Base-by-base conservation (phyloP, 2,797 vertebrate species). In the Vultur gryphus region DNA sequence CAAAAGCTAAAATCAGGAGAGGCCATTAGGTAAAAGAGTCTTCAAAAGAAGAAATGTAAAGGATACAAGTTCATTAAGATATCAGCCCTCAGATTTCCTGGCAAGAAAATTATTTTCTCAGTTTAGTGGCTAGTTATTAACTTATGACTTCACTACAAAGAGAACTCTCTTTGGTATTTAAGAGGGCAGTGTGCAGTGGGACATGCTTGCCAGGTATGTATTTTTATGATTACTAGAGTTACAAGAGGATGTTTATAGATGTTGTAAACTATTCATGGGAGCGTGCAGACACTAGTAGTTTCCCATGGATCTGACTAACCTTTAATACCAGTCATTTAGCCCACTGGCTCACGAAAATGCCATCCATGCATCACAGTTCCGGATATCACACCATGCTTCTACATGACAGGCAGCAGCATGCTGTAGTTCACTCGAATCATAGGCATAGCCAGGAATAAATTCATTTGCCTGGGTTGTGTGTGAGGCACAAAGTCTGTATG, bases 231-330 rank as follows among this genome's bases (percentile, higher is more conserved):
- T 92, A 65, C 85, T 84, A 84, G 46, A 86, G 33, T 88, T 94
- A 82, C 65, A 94, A 79, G 73, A 93, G 64, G 52, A 84, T 93
- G 91, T 96, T 96, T 95, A 84, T 70, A 91, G 57, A 62, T 35
- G 29, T 10, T 84, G 51, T 89, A 82, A 79, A 76, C 73, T 81
- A 76, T 88, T 86, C 90, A 59, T 73, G 37, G 73, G 37, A 69
- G 29, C 10, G 7, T 9, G 10, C 12, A 73, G 46, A 41, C 83
- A 77, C 16, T 43, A 55, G 20, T 21, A 84, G 58, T 91, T 95
- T 91, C 80, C 70, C 77, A 66, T 37, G 51, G 65, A 84, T 44
- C 39, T 65, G 21, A 78, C 44, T 72, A 90, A 76, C 13, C 5
- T 90, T 88, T 84, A 69, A 41, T 44, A 73, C 14, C 48, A 58